Evolutionary conservation across 2,113 vertebrate species (phyloP).

Genomic region (Podilymbus podiceps): DNA sequence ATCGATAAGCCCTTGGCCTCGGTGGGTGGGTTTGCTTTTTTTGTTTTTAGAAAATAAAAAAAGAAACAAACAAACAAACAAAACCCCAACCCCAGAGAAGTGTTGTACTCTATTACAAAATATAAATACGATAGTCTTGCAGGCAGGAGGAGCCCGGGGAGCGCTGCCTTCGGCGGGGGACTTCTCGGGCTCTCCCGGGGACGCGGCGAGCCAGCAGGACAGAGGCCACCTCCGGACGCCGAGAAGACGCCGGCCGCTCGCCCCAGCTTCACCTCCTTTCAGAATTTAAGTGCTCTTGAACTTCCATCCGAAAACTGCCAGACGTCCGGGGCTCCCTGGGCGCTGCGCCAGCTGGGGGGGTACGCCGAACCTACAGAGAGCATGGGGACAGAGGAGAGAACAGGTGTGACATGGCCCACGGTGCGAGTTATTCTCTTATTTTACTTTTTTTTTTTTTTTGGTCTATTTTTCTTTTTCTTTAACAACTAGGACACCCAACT

Average conservation of each 20-base stretch:
- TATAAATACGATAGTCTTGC: slow-evolving; percentile 83
- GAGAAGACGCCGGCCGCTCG: slow-evolving; percentile 38
- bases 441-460: neutral
- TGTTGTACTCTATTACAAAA: slow-evolving; percentile 80
- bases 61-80: neutral
- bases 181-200: slow-evolving; percentile 71
- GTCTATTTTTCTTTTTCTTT: neutral
- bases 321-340: slow-evolving; percentile 80
- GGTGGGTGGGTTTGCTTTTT: slow-evolving; percentile 24
- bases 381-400: slow-evolving; percentile 81
- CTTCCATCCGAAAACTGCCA: slow-evolving; percentile 86
- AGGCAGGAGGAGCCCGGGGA: slow-evolving; percentile 69
- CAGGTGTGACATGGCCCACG: slow-evolving; percentile 77
- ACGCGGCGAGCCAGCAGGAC: slow-evolving; percentile 71
- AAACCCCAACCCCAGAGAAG: neutral
- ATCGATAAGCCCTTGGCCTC: slow-evolving; percentile 59
- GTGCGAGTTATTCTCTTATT: slow-evolving; percentile 43
- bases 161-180: slow-evolving; percentile 67
- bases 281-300: slow-evolving; percentile 84
- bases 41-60: slow-evolving; percentile 58
- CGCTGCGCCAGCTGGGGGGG: slow-evolving; percentile 77
- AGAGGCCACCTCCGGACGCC: slow-evolving; percentile 66
- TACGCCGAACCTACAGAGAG: slow-evolving; percentile 78
- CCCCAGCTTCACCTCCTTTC: slow-evolving; percentile 80
- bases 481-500: neutral